phyloP scores from a whole-genome alignment of 2,113 vertebrate species.

The Numenius arquata region DNA sequence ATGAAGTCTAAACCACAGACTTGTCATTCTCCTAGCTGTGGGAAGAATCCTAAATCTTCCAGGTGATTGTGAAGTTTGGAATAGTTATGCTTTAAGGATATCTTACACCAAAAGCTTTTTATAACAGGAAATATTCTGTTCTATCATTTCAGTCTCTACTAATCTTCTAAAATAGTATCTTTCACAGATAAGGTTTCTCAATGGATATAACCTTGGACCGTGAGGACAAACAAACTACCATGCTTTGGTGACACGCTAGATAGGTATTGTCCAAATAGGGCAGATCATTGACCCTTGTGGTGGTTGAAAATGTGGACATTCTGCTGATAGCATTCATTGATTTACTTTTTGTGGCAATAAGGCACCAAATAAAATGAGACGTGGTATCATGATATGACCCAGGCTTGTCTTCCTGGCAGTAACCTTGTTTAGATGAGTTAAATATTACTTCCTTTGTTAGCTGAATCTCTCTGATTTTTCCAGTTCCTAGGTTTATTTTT shows the following conservation, averaged over 20 bases:
- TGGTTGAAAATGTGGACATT: slow-evolving; percentile 17
- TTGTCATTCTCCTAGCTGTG: not conserved
- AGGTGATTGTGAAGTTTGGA: not conserved
- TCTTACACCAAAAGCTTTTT: not conserved
- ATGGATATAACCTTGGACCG: slow-evolving; percentile 28
- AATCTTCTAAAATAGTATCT: not conserved
- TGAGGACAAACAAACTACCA: not conserved
- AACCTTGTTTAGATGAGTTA: slow-evolving; percentile 22
- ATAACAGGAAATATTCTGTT: not conserved
- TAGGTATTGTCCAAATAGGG: not conserved
- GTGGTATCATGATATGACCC: not conserved
- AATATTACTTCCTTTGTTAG: slow-evolving; percentile 41
- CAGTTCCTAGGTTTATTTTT: not conserved
- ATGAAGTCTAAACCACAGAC: not conserved
- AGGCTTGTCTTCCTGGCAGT: slow-evolving; percentile 24
- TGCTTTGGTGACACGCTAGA: not conserved
- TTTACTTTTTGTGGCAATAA: slow-evolving; percentile 19
- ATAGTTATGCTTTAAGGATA: not conserved
- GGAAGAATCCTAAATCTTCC: not conserved
- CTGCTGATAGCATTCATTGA: slow-evolving; percentile 34
- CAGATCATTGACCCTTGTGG: not conserved
- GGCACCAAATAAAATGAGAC: not conserved
- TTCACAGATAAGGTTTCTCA: slow-evolving; percentile 38
- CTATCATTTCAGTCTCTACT: not conserved
- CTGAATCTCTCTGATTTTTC: not conserved